Percentiles rank a stretch among this genome's conserved stretches.
These are phyloP conservation scores for Phenganax subtilis DNA, from an alignment of 92 coral and sea anemone genomes.

Conservation along the genomic window DNA sequence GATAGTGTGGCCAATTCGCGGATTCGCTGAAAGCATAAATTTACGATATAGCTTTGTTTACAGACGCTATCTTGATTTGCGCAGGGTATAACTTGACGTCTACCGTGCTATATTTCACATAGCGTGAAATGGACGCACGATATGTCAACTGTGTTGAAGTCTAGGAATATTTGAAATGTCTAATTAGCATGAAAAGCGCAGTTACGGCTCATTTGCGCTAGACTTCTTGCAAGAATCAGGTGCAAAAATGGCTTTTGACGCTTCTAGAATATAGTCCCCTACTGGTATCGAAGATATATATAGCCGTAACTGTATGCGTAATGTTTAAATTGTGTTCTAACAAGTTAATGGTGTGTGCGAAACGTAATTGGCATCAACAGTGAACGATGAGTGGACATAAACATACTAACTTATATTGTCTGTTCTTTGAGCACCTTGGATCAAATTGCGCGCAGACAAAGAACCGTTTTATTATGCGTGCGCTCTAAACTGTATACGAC, in stretches of 20 bases:
- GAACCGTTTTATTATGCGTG: not conserved
- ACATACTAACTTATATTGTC: not conserved
- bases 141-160: slow-evolving; percentile 4
- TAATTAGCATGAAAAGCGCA: slow-evolving; percentile 18
- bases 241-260: not conserved
- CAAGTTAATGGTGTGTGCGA: not conserved
- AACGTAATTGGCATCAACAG: not conserved
- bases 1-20: not conserved
- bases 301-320: slow-evolving; percentile 11
- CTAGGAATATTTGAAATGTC: not conserved
- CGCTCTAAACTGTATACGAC: too few relatives aligned
- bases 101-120: slow-evolving; percentile 1
- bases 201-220: not conserved
- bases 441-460: not conserved
- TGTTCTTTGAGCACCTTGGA: not conserved
- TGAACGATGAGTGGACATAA: not conserved
- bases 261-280: slow-evolving; percentile 11
- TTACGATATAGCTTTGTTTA: not conserved
- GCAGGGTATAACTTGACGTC: too few relatives aligned
- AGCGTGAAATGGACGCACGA: slow-evolving; percentile 16
- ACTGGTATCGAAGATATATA: slow-evolving; percentile 1
- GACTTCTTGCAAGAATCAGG: not conserved
- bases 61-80: not conserved
- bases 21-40: not conserved
- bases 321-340: not conserved